phyloP scores from a whole-genome alignment of 2,888 invertebrate species.

The Eupithecia pulchellata region DNA sequence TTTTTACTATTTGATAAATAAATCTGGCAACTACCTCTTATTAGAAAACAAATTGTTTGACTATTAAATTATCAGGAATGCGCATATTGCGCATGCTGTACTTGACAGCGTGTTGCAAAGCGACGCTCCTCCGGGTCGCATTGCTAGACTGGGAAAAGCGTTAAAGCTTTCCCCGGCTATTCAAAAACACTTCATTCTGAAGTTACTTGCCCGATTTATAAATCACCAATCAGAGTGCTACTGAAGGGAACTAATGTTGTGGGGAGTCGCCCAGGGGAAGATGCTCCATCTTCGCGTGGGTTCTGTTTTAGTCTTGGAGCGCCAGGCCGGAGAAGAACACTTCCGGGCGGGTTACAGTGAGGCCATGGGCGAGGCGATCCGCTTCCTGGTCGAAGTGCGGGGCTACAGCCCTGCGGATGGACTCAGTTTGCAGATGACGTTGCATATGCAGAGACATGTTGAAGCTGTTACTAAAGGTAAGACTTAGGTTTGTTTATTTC shows the following conservation, averaged over 20 bases:
- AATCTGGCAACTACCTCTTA: constrained; percentile 28
- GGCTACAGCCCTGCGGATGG: constrained; percentile 92
- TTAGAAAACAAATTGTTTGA: neutral
- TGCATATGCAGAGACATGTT: constrained; percentile 93
- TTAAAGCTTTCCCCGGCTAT: neutral
- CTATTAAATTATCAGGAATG: neutral
- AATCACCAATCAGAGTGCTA: constrained; percentile 36
- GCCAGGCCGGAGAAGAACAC: constrained; percentile 61
- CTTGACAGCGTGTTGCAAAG: neutral
- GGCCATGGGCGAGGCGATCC: constrained; percentile 94
- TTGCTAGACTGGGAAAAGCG: neutral
- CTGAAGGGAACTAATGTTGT: constrained; percentile 69
- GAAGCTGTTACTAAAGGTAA: constrained; percentile 87
- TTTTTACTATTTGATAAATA: constrained; percentile 19
- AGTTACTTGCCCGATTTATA: constrained; percentile 27
- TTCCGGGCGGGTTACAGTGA: constrained; percentile 95
- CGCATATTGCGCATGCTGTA: neutral
- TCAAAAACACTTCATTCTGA: neutral
- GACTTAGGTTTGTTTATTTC: neutral
- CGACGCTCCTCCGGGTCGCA: neutral
- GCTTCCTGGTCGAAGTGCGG: constrained; percentile 94
- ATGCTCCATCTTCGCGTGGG: constrained; percentile 69
- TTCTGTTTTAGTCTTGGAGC: constrained; percentile 74
- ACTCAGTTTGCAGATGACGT: constrained; percentile 91
- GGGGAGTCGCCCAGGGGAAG: constrained; percentile 65